These are phyloP conservation scores for Gnathochromis pfefferi DNA, from an alignment of 2,113 vertebrate genomes.

Conservation along the genomic window DNA sequence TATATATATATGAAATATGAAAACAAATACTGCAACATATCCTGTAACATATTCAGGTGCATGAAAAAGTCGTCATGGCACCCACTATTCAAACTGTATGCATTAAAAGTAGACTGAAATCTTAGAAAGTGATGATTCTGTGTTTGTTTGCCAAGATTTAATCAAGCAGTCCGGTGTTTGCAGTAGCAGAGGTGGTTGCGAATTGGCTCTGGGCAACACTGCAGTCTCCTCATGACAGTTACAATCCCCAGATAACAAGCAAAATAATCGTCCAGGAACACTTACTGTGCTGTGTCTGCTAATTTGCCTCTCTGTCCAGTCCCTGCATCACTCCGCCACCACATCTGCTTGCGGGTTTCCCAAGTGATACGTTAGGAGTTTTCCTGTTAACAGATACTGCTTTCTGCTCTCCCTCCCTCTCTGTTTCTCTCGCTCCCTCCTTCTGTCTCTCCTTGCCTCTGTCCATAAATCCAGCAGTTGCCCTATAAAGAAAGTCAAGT, in stretches of 20 bases:
- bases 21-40: neutral
- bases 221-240: constrained; percentile 5
- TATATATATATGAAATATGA: neutral
- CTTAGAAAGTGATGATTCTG: neutral
- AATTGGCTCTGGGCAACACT: constrained; percentile 8
- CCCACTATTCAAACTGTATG: neutral
- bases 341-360: constrained; percentile 25
- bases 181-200: neutral
- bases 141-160: neutral
- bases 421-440: neutral
- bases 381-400: constrained; percentile 10
- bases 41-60: neutral
- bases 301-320: constrained; percentile 11
- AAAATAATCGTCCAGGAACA: constrained; percentile 6
- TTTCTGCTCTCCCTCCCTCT: neutral
- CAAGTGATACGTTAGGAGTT: constrained; percentile 29
- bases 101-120: neutral
- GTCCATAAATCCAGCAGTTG: neutral
- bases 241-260: constrained; percentile 1
- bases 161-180: constrained; percentile 6
- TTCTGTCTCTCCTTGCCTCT: neutral
- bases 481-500: neutral
- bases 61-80: neutral
- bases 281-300: constrained; percentile 43
- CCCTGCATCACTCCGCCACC: constrained; percentile 38